phyloP scores from a whole-genome alignment of 2,888 invertebrate species.

The Trisateles emortualis region DNA sequence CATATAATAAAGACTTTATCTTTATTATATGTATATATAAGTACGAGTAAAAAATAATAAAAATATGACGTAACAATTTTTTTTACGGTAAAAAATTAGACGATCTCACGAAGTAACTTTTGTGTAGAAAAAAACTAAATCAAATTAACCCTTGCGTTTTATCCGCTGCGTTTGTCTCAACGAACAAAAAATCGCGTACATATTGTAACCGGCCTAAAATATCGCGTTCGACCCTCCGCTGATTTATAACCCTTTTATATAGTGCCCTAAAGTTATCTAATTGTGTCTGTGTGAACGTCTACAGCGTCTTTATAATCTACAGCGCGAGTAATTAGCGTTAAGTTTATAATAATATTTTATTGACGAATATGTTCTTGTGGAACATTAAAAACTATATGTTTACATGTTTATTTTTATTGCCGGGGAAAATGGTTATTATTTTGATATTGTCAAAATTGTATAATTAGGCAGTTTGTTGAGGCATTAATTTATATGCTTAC shows the following conservation, averaged over 20 bases:
- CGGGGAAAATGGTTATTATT: slow-evolving; percentile 10
- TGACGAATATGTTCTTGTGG: slow-evolving; percentile 14
- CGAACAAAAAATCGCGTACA: slow-evolving; percentile 15
- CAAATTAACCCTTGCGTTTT: not conserved
- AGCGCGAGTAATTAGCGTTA: slow-evolving; percentile 75
- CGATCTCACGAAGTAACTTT: too few relatives aligned
- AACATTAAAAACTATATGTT: slow-evolving; percentile 14
- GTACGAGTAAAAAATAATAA: too few relatives aligned
- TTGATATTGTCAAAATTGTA: slow-evolving; percentile 3
- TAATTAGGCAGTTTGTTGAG: slow-evolving; percentile 7
- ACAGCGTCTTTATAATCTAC: slow-evolving; percentile 67
- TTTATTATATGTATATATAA: too few relatives aligned
- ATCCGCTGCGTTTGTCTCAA: slow-evolving; percentile 1
- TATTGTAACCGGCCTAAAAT: slow-evolving; percentile 58
- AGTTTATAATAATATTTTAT: slow-evolving; percentile 65
- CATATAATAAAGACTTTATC: too few relatives aligned
- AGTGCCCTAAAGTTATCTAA: slow-evolving; percentile 82
- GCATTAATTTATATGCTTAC: not conserved
- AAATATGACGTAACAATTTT: too few relatives aligned
- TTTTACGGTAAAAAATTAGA: too few relatives aligned
- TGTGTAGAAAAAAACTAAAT: too few relatives aligned
- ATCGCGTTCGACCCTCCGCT: slow-evolving; percentile 74
- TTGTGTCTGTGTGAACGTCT: slow-evolving; percentile 69
- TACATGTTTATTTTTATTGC: slow-evolving; percentile 17
- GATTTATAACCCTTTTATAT: slow-evolving; percentile 81